Evolutionary conservation across 2,113 vertebrate genomes (phyloP), one percentile per base, ranked within the genome.

Genomic region (Hydrochoerus hydrochaeris): DNA sequence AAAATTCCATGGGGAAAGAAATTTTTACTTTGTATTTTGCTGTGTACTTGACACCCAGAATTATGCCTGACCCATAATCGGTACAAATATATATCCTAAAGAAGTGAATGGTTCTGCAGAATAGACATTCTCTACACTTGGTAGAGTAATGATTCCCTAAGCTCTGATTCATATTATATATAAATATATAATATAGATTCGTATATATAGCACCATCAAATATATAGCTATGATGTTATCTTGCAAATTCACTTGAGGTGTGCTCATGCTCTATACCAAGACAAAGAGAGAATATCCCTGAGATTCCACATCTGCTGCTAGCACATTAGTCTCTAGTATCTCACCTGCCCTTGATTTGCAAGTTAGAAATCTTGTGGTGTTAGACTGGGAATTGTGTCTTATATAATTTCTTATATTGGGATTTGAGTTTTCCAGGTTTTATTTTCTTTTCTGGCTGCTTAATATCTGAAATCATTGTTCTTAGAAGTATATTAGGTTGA

Each of bases 391-490:
- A 41, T 71, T 0, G 0, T 63, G 8, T 91, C 8, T 95, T 24
- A 46, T 4, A 1, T 85, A 54, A 19, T 26, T 88, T 96, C 41
- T 96, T 30, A 77, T 32, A 30, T 86, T 49, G 75, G 84, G 8
- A 11, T 60, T 88, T 81, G 0, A 3, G 14, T 10, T 41, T 69
- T 77, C 41, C 0, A 17, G 60, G 13, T 22, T 92, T 84, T 84
- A 24, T 84, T 93, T 80, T 85, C 13, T 20, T 65, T 81, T 69
- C 90, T 95, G 73, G 41, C 30, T 97, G 82, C 54, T 73, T 89
- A 2, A 19, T 96, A 57, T 95, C 96, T 87, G 32, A 98, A 69
- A 78, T 57, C 96, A 62, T 35, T 97, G 73, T 97, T 97, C 88
- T 94, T 62, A 91, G 67, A 88, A 91, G 28, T 24, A 32, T 49